phyloP scores from a whole-genome alignment of 2,797 vertebrate species.

The Danio aesculapii region DNA sequence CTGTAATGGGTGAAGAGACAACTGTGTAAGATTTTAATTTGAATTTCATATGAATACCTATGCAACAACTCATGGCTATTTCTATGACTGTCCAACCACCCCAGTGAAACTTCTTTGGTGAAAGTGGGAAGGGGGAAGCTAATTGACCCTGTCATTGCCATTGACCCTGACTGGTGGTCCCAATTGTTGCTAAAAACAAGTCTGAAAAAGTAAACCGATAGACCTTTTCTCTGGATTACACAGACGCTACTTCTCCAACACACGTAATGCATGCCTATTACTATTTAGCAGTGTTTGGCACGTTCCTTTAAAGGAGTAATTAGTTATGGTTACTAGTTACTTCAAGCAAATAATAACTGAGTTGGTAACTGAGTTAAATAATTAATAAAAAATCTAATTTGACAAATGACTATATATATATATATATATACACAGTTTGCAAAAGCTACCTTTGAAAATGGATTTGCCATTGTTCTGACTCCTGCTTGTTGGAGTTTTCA shows the following conservation, averaged over 20 bases:
- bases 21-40: not conserved
- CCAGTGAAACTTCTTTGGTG: not conserved
- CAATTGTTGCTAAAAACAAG: constrained; percentile 39
- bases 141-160: constrained; percentile 26
- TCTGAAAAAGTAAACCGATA: constrained; percentile 1
- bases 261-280: no score
- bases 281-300: no score
- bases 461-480: no score
- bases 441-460: no score
- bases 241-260: constrained; percentile 30
- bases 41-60: not conserved
- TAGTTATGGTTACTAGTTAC: no score
- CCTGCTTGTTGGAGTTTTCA: no score
- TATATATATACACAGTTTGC: no score
- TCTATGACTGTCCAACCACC: not conserved
- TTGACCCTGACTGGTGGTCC: not conserved
- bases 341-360: no score
- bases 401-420: no score
- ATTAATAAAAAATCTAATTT: no score
- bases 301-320: no score
- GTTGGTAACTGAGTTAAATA: no score
- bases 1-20: not conserved
- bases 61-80: not conserved
- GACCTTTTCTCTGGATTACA: constrained; percentile 9
- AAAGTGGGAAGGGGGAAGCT: not conserved